phyloP scores from a whole-genome alignment of 2,113 vertebrate species.

The Vulpes lagopus region DNA sequence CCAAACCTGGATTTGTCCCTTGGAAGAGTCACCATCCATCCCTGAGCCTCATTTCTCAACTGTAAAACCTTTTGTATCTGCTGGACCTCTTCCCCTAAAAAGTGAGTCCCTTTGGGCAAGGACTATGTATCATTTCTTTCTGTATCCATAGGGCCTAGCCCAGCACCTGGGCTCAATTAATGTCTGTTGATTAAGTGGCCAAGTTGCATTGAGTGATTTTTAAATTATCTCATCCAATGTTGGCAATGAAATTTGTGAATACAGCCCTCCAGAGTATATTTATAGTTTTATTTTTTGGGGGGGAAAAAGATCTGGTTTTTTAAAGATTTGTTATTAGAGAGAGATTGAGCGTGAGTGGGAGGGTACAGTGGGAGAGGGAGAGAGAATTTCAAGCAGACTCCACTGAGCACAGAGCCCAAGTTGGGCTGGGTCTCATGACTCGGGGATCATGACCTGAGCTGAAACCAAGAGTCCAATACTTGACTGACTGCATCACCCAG shows the following conservation, averaged over 20 bases:
- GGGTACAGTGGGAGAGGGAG: not conserved
- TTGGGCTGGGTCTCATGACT: not conserved
- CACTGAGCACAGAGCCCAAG: not conserved
- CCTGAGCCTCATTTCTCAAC: conserved; percentile 5
- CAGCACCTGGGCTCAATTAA: not conserved
- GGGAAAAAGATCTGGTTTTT: not conserved
- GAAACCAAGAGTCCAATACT: not conserved
- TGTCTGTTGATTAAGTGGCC: not conserved
- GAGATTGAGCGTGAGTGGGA: not conserved
- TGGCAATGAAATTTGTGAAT: not conserved
- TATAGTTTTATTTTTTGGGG: not conserved
- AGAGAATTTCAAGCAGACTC: not conserved
- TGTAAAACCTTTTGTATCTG: not conserved
- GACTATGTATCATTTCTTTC: not conserved
- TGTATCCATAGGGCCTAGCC: not conserved
- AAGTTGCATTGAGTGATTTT: not conserved
- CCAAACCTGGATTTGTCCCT: not conserved
- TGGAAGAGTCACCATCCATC: not conserved
- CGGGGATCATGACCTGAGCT: not conserved
- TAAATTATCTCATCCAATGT: not conserved
- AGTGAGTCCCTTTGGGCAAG: not conserved
- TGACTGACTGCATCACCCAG: not conserved
- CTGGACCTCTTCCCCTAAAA: not conserved
- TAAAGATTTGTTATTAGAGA: not conserved
- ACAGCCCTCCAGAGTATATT: not conserved